These are phyloP conservation scores for Aricia agestis DNA, from an alignment of 1,140 invertebrate genomes.

Conservation along the genomic window DNA sequence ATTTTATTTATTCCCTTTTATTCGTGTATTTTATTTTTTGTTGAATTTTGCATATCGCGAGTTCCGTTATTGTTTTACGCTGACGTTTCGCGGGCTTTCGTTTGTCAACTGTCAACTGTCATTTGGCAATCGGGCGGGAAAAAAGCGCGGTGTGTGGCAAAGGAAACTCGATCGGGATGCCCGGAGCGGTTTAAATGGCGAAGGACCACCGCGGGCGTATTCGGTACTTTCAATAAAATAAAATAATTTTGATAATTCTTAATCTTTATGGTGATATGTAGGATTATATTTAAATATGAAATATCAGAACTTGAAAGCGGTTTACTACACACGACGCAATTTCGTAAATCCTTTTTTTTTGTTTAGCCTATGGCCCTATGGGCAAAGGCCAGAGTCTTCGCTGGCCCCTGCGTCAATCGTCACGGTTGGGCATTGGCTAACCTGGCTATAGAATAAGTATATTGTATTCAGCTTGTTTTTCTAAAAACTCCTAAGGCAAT, in stretches of 20 bases:
- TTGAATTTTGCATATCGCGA: slow-evolving; percentile 63
- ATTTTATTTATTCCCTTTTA: slow-evolving; percentile 72
- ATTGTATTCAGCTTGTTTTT: too few relatives aligned
- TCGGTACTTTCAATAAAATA: slow-evolving; percentile 3
- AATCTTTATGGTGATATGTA: slow-evolving; percentile 4
- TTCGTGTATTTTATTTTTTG: slow-evolving; percentile 69
- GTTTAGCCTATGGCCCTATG: too few relatives aligned
- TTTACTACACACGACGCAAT: not conserved
- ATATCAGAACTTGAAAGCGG: not conserved
- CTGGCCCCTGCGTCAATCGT: too few relatives aligned
- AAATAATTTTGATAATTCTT: not conserved
- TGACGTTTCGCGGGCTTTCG: slow-evolving; percentile 44
- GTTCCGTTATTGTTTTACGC: slow-evolving; percentile 52
- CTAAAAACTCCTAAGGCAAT: too few relatives aligned
- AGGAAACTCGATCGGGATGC: slow-evolving; percentile 30
- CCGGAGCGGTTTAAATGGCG: slow-evolving; percentile 13
- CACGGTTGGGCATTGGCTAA: too few relatives aligned
- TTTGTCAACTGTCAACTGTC: slow-evolving; percentile 54
- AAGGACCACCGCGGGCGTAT: slow-evolving; percentile 18
- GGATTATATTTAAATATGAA: not conserved
- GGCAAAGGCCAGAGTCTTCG: too few relatives aligned
- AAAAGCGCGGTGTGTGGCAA: slow-evolving; percentile 34
- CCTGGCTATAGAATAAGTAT: too few relatives aligned
- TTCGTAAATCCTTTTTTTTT: too few relatives aligned
- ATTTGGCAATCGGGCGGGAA: slow-evolving; percentile 32